phyloP scores from a whole-genome alignment of 2,888 invertebrate species.

The Rhamphomyia laevipes region DNA sequence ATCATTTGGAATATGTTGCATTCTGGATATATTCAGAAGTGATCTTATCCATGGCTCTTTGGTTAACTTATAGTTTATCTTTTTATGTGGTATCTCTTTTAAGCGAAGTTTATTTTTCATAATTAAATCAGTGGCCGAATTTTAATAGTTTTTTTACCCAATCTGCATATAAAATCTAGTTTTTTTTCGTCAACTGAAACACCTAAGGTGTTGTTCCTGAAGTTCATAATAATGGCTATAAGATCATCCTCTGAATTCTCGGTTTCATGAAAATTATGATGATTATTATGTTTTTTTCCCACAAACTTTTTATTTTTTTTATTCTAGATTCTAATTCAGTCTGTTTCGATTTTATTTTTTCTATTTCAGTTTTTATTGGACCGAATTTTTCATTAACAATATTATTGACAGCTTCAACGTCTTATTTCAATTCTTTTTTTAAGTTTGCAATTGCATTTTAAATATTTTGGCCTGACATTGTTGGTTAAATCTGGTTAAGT shows the following conservation, averaged over 20 bases:
- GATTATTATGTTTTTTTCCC: neutral
- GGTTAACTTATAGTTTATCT: too few species aligned
- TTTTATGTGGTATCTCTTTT: too few species aligned
- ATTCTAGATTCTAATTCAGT: neutral
- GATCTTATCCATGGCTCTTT: too few species aligned
- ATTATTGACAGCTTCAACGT: neutral
- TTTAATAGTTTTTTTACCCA: too few species aligned
- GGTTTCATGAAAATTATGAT: neutral
- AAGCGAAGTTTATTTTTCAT: too few species aligned
- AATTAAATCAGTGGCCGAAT: too few species aligned
- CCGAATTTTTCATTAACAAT: neutral
- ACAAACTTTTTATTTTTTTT: neutral
- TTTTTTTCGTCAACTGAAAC: too few species aligned
- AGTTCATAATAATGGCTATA: neutral
- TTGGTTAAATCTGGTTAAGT: too few species aligned
- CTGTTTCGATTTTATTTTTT: neutral
- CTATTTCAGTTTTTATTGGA: neutral
- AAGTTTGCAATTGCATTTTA: neutral
- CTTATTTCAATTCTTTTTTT: neutral
- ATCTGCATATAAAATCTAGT: too few species aligned
- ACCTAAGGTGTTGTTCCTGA: too few species aligned
- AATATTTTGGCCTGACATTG: neutral
- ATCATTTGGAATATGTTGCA: too few species aligned
- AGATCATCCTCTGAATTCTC: neutral
- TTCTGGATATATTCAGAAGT: too few species aligned